Base-by-base conservation (phyloP, 64 coral and sea anemone species). In the Montipora capricornis region DNA sequence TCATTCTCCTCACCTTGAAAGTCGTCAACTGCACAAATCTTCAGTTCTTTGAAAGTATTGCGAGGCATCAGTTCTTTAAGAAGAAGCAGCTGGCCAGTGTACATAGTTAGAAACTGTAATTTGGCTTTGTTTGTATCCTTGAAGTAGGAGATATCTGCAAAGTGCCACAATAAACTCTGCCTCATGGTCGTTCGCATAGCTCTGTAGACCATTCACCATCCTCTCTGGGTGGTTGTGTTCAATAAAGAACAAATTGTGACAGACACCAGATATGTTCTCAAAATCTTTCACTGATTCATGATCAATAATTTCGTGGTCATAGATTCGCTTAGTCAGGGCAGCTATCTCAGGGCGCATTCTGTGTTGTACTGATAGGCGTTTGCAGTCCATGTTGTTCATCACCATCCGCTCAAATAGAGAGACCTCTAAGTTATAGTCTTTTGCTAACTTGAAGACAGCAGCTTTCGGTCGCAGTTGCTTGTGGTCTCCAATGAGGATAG, bases 351-450 rank as follows among this genome's bases (percentile, higher is more conserved):
- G 96, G 15, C 93, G 80, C 96, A 98, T 98, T 16, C 96, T 78
- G 29, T 98, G 96, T 44, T 98, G 96, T 55, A 92, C 91, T 5
- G 77, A 89, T 22, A 98, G 69, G 37, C 83, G 88, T 73, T 97
- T 94, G 57, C 82, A 92, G 37, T 97, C 89, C 96, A 92, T 92
- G 19, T 85, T 94, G 80, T 98, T 98, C 71, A 89, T 77, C 7
- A 98, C 93, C 93, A 98, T 98, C 46, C 96, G 83, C 24, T 98
- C 96, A 83, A 98, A 98, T 11, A 98, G 79, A 4, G 96, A 98
- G 76, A 98, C 83, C 51, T 92, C 89, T 49, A 98, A 78, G 62
- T 98, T 94, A 84, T 98, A 92, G 44, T 95, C 79, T 48, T 78
- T 74, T 49, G 93, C 96, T 17, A 98, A 69, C 16, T 98, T 83